phyloP scores from a whole-genome alignment of 2,113 vertebrate species.

The Nothobranchius kuhntae region DNA sequence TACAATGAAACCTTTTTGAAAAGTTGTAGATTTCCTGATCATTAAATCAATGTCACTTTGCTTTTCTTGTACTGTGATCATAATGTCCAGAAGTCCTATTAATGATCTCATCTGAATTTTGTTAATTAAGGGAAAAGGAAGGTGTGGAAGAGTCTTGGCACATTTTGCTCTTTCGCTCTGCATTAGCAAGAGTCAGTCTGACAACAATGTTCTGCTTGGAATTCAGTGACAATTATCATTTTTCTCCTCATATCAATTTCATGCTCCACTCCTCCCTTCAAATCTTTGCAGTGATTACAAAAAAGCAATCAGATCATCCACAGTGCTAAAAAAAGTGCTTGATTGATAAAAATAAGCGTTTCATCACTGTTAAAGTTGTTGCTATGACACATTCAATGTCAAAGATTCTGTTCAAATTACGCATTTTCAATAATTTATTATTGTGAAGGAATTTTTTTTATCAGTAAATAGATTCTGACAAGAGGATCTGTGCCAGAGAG shows the following conservation, averaged over 20 bases:
- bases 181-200: background rate
- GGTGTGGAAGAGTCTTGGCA: too few species aligned
- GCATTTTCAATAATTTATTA: constrained; percentile 57
- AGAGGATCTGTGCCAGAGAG: too few species aligned
- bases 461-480: constrained; percentile 61
- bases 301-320: constrained; percentile 58
- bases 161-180: background rate
- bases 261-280: constrained; percentile 25
- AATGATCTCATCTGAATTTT: background rate
- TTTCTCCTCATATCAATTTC: background rate
- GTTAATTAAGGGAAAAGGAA: too few species aligned
- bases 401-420: constrained; percentile 56
- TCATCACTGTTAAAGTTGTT: constrained; percentile 50
- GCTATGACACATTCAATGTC: constrained; percentile 31
- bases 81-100: background rate
- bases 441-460: constrained; percentile 32
- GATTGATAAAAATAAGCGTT: constrained; percentile 73
- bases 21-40: constrained; percentile 3
- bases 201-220: constrained; percentile 12
- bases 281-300: constrained; percentile 50
- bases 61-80: too few species aligned
- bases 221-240: constrained; percentile 20
- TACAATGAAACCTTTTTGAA: constrained; percentile 14
- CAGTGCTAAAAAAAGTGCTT: constrained; percentile 54
- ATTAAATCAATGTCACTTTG: constrained; percentile 7